Evolutionary conservation across 2,113 vertebrate genomes (phyloP).

Genomic region (Anseranas semipalmata): DNA sequence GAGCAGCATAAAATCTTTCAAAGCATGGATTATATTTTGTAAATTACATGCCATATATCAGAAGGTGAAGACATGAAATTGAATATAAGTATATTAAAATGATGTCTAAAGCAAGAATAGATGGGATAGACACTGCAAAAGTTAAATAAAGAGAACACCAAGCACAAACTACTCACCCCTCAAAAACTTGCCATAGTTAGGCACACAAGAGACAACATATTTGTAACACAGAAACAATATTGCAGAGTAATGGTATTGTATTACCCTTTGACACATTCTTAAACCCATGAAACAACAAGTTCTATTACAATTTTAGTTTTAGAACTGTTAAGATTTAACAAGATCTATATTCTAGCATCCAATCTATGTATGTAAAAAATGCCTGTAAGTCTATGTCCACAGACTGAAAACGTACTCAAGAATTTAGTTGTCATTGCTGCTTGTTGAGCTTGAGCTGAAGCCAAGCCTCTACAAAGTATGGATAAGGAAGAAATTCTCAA

Average conservation of each 20-base stretch:
- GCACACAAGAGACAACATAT: not conserved
- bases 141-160: not conserved
- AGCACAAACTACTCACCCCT: not conserved
- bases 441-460: not conserved
- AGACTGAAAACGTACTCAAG: not conserved
- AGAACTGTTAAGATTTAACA: not conserved
- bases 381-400: not conserved
- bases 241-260: too few species aligned
- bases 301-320: not conserved
- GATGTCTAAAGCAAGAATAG: not conserved
- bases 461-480: not conserved
- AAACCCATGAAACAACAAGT: not conserved
- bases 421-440: not conserved
- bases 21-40: not conserved
- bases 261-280: not conserved
- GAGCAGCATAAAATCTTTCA: not conserved
- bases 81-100: not conserved
- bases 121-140: not conserved
- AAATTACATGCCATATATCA: not conserved
- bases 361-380: not conserved
- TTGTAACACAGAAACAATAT: not conserved
- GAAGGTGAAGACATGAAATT: not conserved
- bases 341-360: not conserved
- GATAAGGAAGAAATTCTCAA: not conserved
- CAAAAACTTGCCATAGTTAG: not conserved